Conservation (phyloP, 2,113 vertebrate species). For the Rhinopithecus roxellana region DNA sequence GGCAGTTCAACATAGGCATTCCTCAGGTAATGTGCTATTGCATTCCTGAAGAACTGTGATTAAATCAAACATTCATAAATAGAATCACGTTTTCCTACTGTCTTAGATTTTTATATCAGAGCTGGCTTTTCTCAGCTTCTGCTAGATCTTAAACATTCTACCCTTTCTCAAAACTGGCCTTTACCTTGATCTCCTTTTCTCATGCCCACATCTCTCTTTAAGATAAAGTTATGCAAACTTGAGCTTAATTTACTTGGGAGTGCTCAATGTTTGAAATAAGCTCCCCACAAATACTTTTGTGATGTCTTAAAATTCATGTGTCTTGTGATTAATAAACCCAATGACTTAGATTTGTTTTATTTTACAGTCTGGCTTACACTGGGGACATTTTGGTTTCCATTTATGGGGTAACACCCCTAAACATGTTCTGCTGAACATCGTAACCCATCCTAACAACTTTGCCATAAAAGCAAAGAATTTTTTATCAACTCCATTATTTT, state of each 20-base stretch:
- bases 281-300: conserved; percentile 21
- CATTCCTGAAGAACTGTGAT: neutral
- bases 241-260: neutral
- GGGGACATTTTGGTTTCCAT: conserved; percentile 59
- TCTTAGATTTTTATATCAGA: neutral
- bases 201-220: neutral
- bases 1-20: neutral
- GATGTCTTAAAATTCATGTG: conserved; percentile 44
- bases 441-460: conserved; percentile 32
- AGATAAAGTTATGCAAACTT: neutral
- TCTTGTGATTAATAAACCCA: conserved; percentile 37
- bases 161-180: neutral
- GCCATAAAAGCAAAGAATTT: conserved; percentile 67
- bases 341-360: conserved; percentile 59
- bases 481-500: conserved; percentile 72
- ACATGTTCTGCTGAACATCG: neutral
- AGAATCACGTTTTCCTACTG: neutral
- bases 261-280: conserved; percentile 33
- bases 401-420: conserved; percentile 65
- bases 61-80: neutral
- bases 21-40: neutral
- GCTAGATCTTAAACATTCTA: neutral
- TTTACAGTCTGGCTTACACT: conserved; percentile 38
- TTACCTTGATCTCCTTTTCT: neutral
- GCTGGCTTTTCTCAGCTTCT: conserved; percentile 10